Base-by-base conservation (phyloP, 2,888 invertebrate species). In the Plemyria rubiginata region DNA sequence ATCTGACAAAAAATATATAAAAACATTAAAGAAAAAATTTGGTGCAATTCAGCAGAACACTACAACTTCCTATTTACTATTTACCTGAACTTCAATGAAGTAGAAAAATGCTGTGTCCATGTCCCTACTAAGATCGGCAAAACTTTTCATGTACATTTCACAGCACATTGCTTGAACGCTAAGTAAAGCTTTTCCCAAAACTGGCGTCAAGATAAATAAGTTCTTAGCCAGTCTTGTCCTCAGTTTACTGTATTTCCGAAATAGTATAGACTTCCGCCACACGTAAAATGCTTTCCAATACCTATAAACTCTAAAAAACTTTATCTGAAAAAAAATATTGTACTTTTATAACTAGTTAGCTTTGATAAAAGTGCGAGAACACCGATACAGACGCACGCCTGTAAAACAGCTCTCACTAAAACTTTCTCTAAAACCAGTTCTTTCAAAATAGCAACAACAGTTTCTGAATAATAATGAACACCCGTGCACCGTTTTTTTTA, bases 231-330 rank as follows among this genome's bases (percentile, higher is more conserved):
- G 82, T 68, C 88, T 89, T 60, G 88, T 90, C 65, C 94, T 92
- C 0, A 95, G 94, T 16, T 89, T 86, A 38, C 88, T 90, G 57
- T 94, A 94, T 82, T 97, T 98, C 62, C 94, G 94, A 77, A 94
- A 95, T 43, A 94, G 87, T 32, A 98, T 94, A 13, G 95, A 95
- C 81, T 96, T 96, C 61, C 94, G 93, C 97, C 97, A 97, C 0
- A 96, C 94, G 75, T 95, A 96, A 81, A 97, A 97, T 0, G 96
- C 95, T 86, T 98, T 96, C 96, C 96, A 96, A 65, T 94, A 92
- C 12, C 95, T 94, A 77, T 95, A 96, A 32, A 94, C 88, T 50
- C 89, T 93, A 79, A 96, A 96, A 51, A 95, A 94, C 70, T 94
- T 95, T 50, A 96, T 95, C 92, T 95, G 81, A 49, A 82, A 80